These are phyloP conservation scores for Argynnis bischoffii DNA, from an alignment of 2,888 invertebrate species.

Conservation along the genomic window DNA sequence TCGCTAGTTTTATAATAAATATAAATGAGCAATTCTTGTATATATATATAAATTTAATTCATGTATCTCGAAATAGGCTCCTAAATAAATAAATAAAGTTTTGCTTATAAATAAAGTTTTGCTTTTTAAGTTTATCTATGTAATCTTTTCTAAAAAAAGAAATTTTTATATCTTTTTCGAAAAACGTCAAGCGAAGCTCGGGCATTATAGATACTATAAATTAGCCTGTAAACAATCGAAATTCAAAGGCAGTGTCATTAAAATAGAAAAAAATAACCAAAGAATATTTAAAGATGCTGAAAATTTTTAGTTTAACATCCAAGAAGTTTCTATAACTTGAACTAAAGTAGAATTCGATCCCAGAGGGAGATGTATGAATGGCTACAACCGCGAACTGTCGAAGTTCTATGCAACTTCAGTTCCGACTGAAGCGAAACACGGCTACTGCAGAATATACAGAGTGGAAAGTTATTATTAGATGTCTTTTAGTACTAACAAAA, in stretches of 20 bases:
- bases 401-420: slow-evolving; percentile 16
- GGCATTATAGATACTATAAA: no score
- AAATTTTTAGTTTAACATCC: slow-evolving; percentile 5
- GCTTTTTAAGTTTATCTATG: no score
- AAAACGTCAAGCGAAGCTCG: no score
- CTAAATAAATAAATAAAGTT: no score
- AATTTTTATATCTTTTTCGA: no score
- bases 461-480: slow-evolving; percentile 13
- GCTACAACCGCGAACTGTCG: slow-evolving; percentile 15
- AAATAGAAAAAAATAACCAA: slow-evolving; percentile 1
- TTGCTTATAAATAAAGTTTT: no score
- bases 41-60: no score
- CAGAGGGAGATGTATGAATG: slow-evolving; percentile 19
- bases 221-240: no score
- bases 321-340: slow-evolving; percentile 13
- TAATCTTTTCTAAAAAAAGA: no score
- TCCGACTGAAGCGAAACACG: background rate
- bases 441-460: background rate
- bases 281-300: background rate
- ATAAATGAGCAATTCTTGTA: no score
- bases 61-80: no score
- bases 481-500: slow-evolving; percentile 1
- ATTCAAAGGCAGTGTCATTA: background rate
- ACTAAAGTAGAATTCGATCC: slow-evolving; percentile 9
- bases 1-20: no score